phyloP scores from a whole-genome alignment of 1,140 invertebrate genomes.

The Drosophila auraria region DNA sequence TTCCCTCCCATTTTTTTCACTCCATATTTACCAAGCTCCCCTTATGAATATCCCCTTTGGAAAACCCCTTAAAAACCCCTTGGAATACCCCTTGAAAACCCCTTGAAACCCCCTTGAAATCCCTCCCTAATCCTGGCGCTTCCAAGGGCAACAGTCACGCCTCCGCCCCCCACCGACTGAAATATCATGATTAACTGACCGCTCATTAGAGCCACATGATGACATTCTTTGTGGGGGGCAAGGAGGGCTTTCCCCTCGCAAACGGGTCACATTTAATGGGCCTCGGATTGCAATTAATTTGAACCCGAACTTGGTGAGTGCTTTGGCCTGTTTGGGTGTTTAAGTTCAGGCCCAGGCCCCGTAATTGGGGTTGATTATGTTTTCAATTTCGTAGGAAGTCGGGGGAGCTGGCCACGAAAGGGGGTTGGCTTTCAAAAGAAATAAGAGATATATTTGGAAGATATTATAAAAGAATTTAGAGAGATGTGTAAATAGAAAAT shows the following conservation, averaged over 20 bases:
- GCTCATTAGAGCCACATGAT: slow-evolving; percentile 72
- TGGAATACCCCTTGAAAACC: background rate
- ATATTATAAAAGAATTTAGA: background rate
- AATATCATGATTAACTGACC: slow-evolving; percentile 78
- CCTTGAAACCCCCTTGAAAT: background rate
- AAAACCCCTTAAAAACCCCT: background rate
- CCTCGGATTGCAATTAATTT: slow-evolving; percentile 81
- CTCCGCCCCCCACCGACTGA: slow-evolving; percentile 11
- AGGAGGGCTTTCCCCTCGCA: background rate
- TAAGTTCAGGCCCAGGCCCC: slow-evolving; percentile 41
- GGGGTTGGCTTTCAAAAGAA: slow-evolving; percentile 3
- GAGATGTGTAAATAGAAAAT: background rate
- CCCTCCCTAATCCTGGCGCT: slow-evolving; percentile 4
- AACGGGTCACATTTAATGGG: slow-evolving; percentile 70
- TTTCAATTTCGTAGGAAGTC: slow-evolving; percentile 2
- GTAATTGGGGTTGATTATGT: slow-evolving; percentile 64
- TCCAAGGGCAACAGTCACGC: slow-evolving; percentile 23
- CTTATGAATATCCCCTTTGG: background rate
- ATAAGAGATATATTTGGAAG: background rate
- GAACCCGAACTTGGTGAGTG: slow-evolving; percentile 63
- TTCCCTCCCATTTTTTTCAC: background rate
- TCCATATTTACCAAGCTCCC: background rate
- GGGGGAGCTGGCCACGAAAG: background rate
- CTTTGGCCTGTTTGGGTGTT: slow-evolving; percentile 41
- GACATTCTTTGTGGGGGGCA: slow-evolving; percentile 27